These are phyloP conservation scores for Candidula unifasciata DNA, from an alignment of 2,888 invertebrate genomes.

Conservation along the genomic window DNA sequence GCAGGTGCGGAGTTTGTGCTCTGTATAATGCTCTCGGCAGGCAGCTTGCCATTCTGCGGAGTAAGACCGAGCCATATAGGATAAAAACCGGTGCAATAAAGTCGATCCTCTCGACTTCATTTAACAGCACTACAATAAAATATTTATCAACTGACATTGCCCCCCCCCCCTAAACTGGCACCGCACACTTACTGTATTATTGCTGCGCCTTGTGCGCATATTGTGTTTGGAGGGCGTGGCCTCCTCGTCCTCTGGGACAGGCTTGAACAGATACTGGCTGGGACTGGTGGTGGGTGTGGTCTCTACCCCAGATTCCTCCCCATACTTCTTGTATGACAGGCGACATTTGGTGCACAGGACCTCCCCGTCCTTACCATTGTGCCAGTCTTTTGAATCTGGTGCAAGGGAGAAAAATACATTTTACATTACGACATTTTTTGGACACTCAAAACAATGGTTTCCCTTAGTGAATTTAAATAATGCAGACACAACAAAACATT, in stretches of 20 bases:
- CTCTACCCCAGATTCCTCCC: constrained; percentile 81
- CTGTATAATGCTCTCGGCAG: too few species aligned
- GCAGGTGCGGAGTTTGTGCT: too few species aligned
- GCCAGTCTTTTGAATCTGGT: constrained; percentile 85
- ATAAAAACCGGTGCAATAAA: too few species aligned
- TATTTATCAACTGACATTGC: too few species aligned
- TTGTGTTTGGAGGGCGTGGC: constrained; percentile 72
- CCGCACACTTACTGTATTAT: constrained; percentile 65
- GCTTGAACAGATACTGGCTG: constrained; percentile 78
- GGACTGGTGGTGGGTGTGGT: constrained; percentile 74
- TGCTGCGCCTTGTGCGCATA: constrained; percentile 76
- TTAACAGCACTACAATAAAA: too few species aligned
- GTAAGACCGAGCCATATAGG: too few species aligned
- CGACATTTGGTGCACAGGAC: constrained; percentile 88
- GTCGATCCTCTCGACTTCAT: too few species aligned
- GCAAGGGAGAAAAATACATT: constrained; percentile 17
- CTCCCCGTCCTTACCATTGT: constrained; percentile 85
- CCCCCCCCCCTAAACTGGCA: too few species aligned
- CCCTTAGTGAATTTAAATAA: too few species aligned
- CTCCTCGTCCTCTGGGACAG: constrained; percentile 76
- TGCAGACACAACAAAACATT: too few species aligned
- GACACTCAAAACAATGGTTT: too few species aligned
- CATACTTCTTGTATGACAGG: constrained; percentile 86
- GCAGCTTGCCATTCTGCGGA: too few species aligned
- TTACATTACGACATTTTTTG: neutral